Percentiles rank a stretch among this genome's conserved stretches.
Conservation (phyloP, 2,888 invertebrate species). For the Hirtodrosophila confusa region DNA sequence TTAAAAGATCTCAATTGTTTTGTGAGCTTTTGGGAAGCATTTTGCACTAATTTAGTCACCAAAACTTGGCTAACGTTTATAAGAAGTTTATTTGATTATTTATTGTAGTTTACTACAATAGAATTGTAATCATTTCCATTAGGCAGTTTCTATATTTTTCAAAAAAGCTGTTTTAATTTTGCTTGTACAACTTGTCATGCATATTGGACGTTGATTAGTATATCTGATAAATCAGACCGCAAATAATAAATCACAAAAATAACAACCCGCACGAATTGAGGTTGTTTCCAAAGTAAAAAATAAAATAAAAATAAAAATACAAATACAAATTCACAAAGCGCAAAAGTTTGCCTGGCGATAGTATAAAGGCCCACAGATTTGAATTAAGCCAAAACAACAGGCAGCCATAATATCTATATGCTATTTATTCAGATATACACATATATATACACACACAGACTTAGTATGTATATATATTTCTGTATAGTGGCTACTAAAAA, state of each 20-base stretch:
- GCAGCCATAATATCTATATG: slow-evolving; percentile 14
- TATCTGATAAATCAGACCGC: slow-evolving; percentile 35
- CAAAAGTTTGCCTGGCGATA: slow-evolving; percentile 50
- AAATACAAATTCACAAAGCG: slow-evolving; percentile 54
- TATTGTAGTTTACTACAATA: too few species aligned
- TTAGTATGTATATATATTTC: slow-evolving; percentile 14
- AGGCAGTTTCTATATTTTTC: too few species aligned
- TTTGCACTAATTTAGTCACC: too few species aligned
- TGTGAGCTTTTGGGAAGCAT: too few species aligned
- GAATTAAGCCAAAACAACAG: slow-evolving; percentile 67
- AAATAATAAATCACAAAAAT: neutral
- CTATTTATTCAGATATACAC: slow-evolving; percentile 18
- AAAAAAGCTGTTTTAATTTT: too few species aligned
- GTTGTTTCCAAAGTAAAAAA: slow-evolving; percentile 6
- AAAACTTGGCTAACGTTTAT: too few species aligned
- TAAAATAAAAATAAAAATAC: slow-evolving; percentile 23
- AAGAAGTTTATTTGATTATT: too few species aligned
- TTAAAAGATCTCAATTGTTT: too few species aligned
- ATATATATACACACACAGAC: slow-evolving; percentile 1
- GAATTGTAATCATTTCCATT: too few species aligned
- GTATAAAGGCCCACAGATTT: slow-evolving; percentile 44
- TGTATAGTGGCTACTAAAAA: slow-evolving; percentile 55
- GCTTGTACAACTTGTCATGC: neutral
- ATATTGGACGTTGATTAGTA: slow-evolving; percentile 1
- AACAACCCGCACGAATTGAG: slow-evolving; percentile 10